Conservation (phyloP, 2,113 vertebrate genomes). For the Chaetodon trifascialis region DNA sequence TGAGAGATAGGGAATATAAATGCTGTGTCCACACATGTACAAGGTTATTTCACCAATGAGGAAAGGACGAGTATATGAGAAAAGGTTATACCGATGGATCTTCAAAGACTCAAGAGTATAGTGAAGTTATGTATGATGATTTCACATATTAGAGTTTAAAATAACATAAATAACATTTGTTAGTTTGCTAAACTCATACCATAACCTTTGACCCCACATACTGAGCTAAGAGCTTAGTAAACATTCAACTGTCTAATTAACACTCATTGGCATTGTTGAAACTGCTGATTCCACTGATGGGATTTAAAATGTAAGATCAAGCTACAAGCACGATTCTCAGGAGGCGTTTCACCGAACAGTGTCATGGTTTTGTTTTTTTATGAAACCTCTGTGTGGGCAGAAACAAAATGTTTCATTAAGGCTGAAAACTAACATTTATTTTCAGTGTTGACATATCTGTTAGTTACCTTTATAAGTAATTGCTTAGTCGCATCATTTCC, state of each 20-base stretch:
- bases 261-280: not conserved
- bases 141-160: not conserved
- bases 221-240: not conserved
- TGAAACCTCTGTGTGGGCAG: not conserved
- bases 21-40: not conserved
- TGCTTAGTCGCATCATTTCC: too few relatives aligned
- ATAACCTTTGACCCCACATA: not conserved
- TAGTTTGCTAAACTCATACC: not conserved
- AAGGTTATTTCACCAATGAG: not conserved
- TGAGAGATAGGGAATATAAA: not conserved
- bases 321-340: not conserved
- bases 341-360: not conserved
- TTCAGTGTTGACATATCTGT: not conserved
- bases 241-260: not conserved
- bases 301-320: slow-evolving; percentile 2
- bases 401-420: not conserved
- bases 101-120: too few relatives aligned
- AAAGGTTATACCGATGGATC: not conserved
- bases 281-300: not conserved
- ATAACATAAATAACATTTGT: not conserved
- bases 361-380: not conserved
- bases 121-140: not conserved
- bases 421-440: not conserved
- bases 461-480: too few relatives aligned
- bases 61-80: not conserved